These are phyloP conservation scores for Furcula furcula DNA, from an alignment of 2,888 invertebrate species.

Conservation along the genomic window DNA sequence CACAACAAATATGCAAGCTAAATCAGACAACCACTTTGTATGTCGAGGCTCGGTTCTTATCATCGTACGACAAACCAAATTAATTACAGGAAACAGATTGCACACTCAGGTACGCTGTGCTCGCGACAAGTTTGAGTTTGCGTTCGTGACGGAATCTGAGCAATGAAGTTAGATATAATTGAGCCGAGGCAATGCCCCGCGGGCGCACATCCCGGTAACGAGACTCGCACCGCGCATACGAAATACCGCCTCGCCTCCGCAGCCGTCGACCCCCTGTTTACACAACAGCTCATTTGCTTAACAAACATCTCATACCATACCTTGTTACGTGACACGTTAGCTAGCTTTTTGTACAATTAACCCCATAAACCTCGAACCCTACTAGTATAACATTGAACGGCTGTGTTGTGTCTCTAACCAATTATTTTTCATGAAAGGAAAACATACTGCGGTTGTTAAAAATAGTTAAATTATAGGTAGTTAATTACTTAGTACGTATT, in stretches of 20 bases:
- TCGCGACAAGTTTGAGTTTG: slow-evolving; percentile 47
- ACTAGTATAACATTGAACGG: too few species aligned
- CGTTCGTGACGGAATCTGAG: slow-evolving; percentile 53
- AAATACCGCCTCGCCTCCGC: slow-evolving; percentile 30
- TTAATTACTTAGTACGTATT: too few species aligned
- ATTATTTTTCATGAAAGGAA: too few species aligned
- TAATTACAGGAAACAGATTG: slow-evolving; percentile 53
- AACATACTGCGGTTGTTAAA: too few species aligned
- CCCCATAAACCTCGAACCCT: too few species aligned
- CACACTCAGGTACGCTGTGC: slow-evolving; percentile 15
- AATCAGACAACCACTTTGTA: background rate
- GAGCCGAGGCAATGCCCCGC: slow-evolving; percentile 62
- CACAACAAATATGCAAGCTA: too few species aligned
- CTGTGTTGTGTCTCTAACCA: too few species aligned
- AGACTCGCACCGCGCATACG: slow-evolving; percentile 63
- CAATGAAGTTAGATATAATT: slow-evolving; percentile 73
- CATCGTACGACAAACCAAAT: slow-evolving; percentile 45
- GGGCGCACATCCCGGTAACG: slow-evolving; percentile 56
- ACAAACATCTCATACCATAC: slow-evolving; percentile 18
- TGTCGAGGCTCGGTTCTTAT: slow-evolving; percentile 23
- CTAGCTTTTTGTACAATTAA: slow-evolving; percentile 6
- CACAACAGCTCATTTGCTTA: slow-evolving; percentile 40
- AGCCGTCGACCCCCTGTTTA: slow-evolving; percentile 32
- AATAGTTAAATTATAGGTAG: too few species aligned
- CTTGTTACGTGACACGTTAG: slow-evolving; percentile 6